Base-by-base conservation (phyloP, 2,797 vertebrate genomes). In the Melopsittacus undulatus region DNA sequence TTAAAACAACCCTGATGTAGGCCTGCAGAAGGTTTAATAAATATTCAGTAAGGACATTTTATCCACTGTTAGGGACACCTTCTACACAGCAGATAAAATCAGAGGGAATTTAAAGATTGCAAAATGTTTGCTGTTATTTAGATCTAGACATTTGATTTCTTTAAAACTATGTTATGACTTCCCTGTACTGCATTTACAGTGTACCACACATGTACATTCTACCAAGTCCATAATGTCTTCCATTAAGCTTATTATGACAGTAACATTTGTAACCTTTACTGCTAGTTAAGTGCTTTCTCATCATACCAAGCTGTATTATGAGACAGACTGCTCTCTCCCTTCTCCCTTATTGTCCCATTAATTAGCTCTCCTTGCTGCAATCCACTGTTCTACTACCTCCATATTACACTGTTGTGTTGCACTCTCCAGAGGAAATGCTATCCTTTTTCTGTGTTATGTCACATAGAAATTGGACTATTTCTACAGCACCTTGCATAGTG, bases 41-140 rank as follows among this genome's bases (percentile, higher is more conserved):
- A 54, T 89, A 17, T 83, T 92, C 48, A 67, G 57, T 48, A 70
- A 45, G 18, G 10, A 15, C 85, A 18, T 85, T 96, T 87, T 90
- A 90, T 88, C 42, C 91, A 34, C 32, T 72, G 19, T 80, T 81
- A 84, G 89, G 92, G 68, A 34, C 20, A 56, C 42, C 51, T 75
- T 70, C 93, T 88, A 66, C 57, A 72, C 38, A 78, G 51, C n/a
- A 83, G 40, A 51, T 66, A 92, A 84, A 90, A 74, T 89, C 75
- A 13, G 40, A 83, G 76, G 32, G 62, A 92, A 84, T 63, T 1
- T 52, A 45, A 48, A 88, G 66, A 61, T 89, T 93, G 36, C 78
- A 67, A 88, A 89, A 83, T 74, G 93, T 52, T 82, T 89, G 63
- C 29, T 76, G 23, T 83, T 91, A 73, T 87, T 77, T 92, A 84